Percentiles rank a stretch among this genome's conserved stretches.
Conservation (phyloP, 2,113 vertebrate genomes). For the Rhineura floridana region DNA sequence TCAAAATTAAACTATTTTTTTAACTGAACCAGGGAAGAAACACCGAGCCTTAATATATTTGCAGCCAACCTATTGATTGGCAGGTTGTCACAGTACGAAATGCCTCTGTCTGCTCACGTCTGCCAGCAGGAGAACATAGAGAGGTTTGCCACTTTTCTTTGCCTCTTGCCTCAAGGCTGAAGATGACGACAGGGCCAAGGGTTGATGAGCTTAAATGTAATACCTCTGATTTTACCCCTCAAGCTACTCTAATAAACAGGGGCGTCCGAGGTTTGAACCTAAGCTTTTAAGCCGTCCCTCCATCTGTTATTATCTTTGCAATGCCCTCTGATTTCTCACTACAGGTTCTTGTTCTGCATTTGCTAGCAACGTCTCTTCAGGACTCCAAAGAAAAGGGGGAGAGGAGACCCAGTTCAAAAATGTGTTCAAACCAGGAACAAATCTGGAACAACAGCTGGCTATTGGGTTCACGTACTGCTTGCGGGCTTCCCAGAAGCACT, state of each 20-base stretch:
- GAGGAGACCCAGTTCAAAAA: neutral
- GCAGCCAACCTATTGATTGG: conserved; percentile 8
- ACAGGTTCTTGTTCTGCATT: neutral
- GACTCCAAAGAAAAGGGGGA: neutral
- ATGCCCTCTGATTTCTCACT: neutral
- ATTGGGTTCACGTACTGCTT: neutral
- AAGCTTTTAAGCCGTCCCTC: conserved; percentile 7
- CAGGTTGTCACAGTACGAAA: conserved; percentile 17
- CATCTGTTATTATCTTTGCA: neutral
- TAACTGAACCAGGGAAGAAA: neutral
- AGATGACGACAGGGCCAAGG: neutral
- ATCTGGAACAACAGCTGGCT: neutral
- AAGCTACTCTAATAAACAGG: conserved; percentile 22
- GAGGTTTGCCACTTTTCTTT: neutral
- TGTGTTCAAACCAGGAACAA: neutral
- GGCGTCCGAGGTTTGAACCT: neutral
- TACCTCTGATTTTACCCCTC: conserved; percentile 17
- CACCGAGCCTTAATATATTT: conserved; percentile 12
- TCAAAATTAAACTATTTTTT: conserved; percentile 17
- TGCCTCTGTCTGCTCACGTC: neutral
- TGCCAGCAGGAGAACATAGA: neutral
- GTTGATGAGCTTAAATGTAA: conserved; percentile 20
- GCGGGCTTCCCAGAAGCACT: neutral
- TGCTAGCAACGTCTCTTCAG: neutral
- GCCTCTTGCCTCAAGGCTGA: conserved; percentile 14